Percentiles rank a stretch among this genome's conserved stretches.
These are phyloP conservation scores for Rallus limicola DNA, from an alignment of 2,113 vertebrate species.

Conservation along the genomic window DNA sequence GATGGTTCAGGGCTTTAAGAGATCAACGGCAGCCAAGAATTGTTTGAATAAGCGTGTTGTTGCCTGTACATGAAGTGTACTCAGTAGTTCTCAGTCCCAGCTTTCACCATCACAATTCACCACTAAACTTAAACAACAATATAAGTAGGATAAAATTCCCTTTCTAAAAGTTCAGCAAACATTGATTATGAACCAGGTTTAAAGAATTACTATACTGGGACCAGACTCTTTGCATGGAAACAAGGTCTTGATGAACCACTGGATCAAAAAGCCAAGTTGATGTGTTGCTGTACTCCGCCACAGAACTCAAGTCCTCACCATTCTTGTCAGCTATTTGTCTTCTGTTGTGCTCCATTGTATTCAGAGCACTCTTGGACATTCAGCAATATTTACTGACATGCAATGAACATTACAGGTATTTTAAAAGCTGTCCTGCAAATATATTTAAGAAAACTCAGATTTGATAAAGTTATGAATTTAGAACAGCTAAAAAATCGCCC, in stretches of 20 bases:
- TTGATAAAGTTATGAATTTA: neutral
- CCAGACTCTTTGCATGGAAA: neutral
- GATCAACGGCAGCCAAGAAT: neutral
- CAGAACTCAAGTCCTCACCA: neutral
- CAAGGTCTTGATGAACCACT: neutral
- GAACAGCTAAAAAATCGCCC: neutral
- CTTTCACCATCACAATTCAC: neutral
- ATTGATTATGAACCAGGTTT: neutral
- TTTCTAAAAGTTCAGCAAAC: neutral
- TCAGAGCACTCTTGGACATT: neutral
- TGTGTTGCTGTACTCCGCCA: neutral
- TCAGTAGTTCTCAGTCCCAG: neutral
- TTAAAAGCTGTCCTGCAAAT: neutral
- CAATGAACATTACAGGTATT: neutral
- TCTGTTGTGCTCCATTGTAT: neutral
- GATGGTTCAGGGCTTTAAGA: neutral
- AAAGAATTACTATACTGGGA: neutral
- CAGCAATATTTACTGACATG: neutral
- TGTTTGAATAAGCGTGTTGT: neutral
- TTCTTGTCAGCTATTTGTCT: neutral
- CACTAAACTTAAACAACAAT: neutral
- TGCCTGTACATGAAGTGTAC: neutral
- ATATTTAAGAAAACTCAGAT: neutral
- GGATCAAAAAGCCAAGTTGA: neutral
- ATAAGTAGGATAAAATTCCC: neutral